Evolutionary conservation across 1,140 invertebrate genomes (phyloP).

Genomic region (Odontomachus brunneus): DNA sequence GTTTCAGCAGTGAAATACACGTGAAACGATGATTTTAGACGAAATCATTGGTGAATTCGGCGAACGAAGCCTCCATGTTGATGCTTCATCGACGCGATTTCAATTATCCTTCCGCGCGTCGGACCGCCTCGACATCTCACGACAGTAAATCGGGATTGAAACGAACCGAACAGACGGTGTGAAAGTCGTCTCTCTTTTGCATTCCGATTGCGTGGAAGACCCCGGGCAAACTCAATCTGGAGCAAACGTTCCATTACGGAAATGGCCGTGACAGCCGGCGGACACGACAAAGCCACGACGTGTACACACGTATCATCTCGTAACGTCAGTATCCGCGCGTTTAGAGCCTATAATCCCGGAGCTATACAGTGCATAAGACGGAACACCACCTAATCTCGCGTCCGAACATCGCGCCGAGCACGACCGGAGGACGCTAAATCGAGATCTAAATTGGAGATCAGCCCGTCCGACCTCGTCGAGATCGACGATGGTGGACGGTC

Average conservation of each 20-base stretch:
- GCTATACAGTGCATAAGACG: slow-evolving; percentile 49
- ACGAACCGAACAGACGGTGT: background rate
- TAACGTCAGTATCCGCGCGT: slow-evolving; percentile 31
- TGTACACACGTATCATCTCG: slow-evolving; percentile 50
- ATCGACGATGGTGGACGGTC: slow-evolving; percentile 14
- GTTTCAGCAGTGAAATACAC: too few relatives aligned
- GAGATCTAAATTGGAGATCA: slow-evolving; percentile 59
- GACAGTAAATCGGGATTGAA: slow-evolving; percentile 1
- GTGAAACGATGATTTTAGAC: background rate
- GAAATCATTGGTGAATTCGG: background rate
- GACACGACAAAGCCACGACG: slow-evolving; percentile 56
- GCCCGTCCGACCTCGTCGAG: slow-evolving; percentile 12
- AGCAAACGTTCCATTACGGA: slow-evolving; percentile 50
- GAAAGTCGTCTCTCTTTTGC: slow-evolving; percentile 29
- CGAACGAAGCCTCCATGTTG: background rate
- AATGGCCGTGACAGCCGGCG: slow-evolving; percentile 57
- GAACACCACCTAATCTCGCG: slow-evolving; percentile 53
- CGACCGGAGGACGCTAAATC: slow-evolving; percentile 39
- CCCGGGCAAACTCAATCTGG: slow-evolving; percentile 44
- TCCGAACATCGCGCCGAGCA: slow-evolving; percentile 17
- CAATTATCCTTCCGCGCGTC: slow-evolving; percentile 25
- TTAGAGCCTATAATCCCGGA: slow-evolving; percentile 54
- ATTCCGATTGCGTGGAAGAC: slow-evolving; percentile 4
- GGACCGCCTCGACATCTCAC: background rate
- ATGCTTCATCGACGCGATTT: background rate